Percentiles rank a stretch among this genome's conserved stretches.
These are phyloP conservation scores for Stegodyphus dumicola DNA, from an alignment of 1,140 invertebrate genomes.

Conservation along the genomic window DNA sequence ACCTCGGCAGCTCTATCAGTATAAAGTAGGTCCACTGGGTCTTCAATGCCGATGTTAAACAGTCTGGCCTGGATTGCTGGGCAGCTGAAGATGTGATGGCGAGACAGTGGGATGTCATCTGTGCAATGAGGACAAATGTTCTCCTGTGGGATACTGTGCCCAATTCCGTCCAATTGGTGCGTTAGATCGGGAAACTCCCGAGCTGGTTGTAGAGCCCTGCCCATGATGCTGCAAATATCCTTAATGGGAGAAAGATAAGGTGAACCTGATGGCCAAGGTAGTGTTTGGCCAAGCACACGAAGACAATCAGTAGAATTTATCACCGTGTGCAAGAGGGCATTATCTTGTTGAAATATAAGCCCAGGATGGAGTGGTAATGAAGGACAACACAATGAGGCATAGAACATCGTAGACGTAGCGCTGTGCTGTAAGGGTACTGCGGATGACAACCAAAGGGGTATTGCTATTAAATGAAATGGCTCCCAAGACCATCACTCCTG, in stretches of 20 bases:
- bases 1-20: no score
- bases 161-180: background rate
- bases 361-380: background rate
- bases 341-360: background rate
- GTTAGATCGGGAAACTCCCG: background rate
- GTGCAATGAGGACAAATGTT: background rate
- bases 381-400: background rate
- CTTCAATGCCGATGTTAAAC: no score
- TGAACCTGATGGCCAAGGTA: background rate
- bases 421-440: background rate
- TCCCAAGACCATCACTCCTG: background rate
- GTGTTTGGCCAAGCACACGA: background rate
- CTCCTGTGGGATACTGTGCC: background rate
- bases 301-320: no score
- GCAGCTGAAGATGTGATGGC: no score
- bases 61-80: no score
- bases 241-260: background rate
- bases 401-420: background rate
- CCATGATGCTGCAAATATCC: background rate
- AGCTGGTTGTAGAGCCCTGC: background rate
- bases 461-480: background rate
- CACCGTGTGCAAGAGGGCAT: no score
- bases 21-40: no score
- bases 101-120: no score
- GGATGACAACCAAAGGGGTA: background rate